phyloP scores from a whole-genome alignment of 2,113 vertebrate genomes.

The Pollachius pollachius region DNA sequence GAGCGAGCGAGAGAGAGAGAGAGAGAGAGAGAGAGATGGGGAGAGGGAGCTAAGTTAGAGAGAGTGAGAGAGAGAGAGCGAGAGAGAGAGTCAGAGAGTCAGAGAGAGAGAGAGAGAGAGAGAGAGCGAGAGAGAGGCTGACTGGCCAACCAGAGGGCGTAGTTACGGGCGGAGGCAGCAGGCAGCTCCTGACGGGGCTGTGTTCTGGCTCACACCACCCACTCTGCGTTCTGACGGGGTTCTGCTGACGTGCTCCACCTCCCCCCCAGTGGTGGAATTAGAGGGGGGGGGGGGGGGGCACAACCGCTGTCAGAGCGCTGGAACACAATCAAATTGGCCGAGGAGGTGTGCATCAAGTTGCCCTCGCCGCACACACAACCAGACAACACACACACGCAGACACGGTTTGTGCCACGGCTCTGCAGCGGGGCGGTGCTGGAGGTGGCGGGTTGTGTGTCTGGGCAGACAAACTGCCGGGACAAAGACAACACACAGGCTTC shows the following conservation, averaged over 20 bases:
- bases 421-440: constrained; percentile 33
- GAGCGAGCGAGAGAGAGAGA: not conserved
- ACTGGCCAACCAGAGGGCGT: no score
- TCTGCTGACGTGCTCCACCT: constrained; percentile 40
- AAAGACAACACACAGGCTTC: constrained; percentile 52
- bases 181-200: constrained; percentile 19
- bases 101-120: not conserved
- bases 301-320: constrained; percentile 49
- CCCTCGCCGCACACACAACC: constrained; percentile 28
- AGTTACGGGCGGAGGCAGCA: constrained; percentile 13
- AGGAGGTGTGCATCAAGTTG: constrained; percentile 51
- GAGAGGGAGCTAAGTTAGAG: no score
- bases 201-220: not conserved
- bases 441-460: constrained; percentile 52
- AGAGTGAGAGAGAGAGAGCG: not conserved
- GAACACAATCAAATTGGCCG: constrained; percentile 57
- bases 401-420: constrained; percentile 42
- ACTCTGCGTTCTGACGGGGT: not conserved
- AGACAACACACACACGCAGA: constrained; percentile 4
- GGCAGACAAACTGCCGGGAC: constrained; percentile 62
- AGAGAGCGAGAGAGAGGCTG: not conserved
- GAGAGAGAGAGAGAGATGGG: no score
- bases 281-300: constrained; percentile 33
- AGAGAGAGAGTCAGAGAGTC: not conserved
- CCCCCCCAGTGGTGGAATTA: constrained; percentile 51